phyloP scores from a whole-genome alignment of 2,113 vertebrate species.

The Campylomormyrus tamandua region DNA sequence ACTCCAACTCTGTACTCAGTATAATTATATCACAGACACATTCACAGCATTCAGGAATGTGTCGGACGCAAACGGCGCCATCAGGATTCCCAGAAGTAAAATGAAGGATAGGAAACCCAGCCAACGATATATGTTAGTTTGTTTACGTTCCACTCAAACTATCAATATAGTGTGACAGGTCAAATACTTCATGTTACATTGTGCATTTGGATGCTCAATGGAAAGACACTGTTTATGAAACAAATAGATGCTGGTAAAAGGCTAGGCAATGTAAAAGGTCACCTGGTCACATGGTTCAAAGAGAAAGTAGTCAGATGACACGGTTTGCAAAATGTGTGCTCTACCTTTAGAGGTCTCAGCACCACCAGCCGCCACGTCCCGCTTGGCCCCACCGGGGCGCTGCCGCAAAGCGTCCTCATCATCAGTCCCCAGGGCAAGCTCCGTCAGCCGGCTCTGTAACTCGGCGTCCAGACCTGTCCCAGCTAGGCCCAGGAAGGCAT shows the following conservation, averaged over 20 bases:
- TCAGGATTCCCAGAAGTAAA: neutral
- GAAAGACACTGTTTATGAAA: neutral
- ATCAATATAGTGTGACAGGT: neutral
- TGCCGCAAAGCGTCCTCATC: constrained; percentile 26
- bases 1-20: neutral
- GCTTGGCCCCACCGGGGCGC: constrained; percentile 35
- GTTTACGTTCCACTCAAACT: neutral
- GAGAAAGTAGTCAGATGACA: neutral
- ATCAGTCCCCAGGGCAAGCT: constrained; percentile 62
- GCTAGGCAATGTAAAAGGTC: neutral
- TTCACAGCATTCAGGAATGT: neutral
- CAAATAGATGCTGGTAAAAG: neutral
- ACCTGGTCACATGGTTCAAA: neutral
- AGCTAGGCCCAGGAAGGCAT: constrained; percentile 65
- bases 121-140: neutral
- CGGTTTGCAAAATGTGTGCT: neutral
- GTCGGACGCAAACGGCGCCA: neutral
- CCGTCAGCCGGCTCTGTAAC: constrained; percentile 68
- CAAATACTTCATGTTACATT: neutral
- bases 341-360: constrained; percentile 54
- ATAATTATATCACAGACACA: neutral
- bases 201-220: neutral
- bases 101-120: neutral
- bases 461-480: constrained; percentile 70
- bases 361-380: constrained; percentile 16